Evolutionary conservation across 2,888 invertebrate species (phyloP).

Genomic region (Drosophila mercatorum): DNA sequence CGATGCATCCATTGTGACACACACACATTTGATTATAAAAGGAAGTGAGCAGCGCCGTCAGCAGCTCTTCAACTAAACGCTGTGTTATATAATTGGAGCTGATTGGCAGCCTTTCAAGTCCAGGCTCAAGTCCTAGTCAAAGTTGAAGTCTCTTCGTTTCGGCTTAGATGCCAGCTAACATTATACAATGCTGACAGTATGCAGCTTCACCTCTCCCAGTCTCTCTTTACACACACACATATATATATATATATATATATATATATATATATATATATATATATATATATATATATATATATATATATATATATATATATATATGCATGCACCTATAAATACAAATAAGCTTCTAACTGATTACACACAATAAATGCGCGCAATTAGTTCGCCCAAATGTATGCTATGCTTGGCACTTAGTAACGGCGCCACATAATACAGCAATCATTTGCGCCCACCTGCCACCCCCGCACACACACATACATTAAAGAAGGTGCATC

Average conservation of each 20-base stretch:
- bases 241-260: background rate
- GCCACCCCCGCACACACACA: slow-evolving; percentile 2
- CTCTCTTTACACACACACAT: background rate
- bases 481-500: slow-evolving; percentile 53
- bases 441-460: slow-evolving; percentile 56
- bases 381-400: slow-evolving; percentile 71
- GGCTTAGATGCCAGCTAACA: slow-evolving; percentile 10
- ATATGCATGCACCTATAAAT: background rate
- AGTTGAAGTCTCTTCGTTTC: slow-evolving; percentile 14
- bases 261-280: background rate
- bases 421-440: slow-evolving; percentile 64
- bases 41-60: slow-evolving; percentile 56
- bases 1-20: slow-evolving; percentile 74
- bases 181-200: slow-evolving; percentile 5
- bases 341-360: slow-evolving; percentile 45
- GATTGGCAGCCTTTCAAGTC: slow-evolving; percentile 58
- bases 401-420: slow-evolving; percentile 61
- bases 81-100: slow-evolving; percentile 67
- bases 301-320: background rate
- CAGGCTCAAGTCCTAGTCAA: slow-evolving; percentile 16
- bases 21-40: slow-evolving; percentile 52
- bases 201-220: no score
- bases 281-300: background rate
- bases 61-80: slow-evolving; percentile 45
- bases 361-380: slow-evolving; percentile 60